Conservation (phyloP, 1,140 invertebrate species). For the Drosophila kurseongensis region DNA sequence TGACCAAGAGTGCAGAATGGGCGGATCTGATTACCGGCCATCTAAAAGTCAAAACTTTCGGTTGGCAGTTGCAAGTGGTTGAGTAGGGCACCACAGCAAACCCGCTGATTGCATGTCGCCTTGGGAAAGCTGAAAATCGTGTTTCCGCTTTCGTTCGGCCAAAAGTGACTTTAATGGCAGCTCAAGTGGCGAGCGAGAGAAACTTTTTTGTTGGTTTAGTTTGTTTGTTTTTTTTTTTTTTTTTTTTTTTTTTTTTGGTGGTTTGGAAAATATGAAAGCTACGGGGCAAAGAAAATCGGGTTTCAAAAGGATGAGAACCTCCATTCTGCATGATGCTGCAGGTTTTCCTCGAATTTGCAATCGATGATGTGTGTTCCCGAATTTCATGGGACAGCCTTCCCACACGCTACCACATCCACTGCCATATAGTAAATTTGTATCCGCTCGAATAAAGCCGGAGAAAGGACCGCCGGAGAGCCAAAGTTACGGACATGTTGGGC, state of each 20-base stretch:
- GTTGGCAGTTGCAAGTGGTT: conserved; percentile 28
- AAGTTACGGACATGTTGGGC: conserved; percentile 24
- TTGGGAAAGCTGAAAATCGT: conserved; percentile 33
- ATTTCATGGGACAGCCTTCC: conserved; percentile 49
- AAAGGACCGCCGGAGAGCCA: conserved; percentile 22
- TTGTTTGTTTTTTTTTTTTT: neutral
- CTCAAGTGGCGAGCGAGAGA: conserved; percentile 31
- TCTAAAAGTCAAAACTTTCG: conserved; percentile 39
- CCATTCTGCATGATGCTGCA: conserved; percentile 42
- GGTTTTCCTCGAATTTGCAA: conserved; percentile 45
- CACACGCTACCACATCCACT: conserved; percentile 1
- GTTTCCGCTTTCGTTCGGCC: conserved; percentile 23
- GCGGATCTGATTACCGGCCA: conserved; percentile 37
- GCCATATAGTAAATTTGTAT: conserved; percentile 42
- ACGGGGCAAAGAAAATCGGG: conserved; percentile 12
- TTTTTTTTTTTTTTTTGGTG: neutral
- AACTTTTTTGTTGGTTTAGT: conserved; percentile 42
- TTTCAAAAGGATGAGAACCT: neutral
- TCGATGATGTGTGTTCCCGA: conserved; percentile 51
- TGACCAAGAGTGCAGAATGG: conserved; percentile 17
- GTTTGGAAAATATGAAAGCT: conserved; percentile 35
- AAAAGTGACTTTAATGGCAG: conserved; percentile 51
- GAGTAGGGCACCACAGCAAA: neutral
- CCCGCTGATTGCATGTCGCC: conserved; percentile 38
- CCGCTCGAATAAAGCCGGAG: conserved; percentile 30